Base-by-base conservation (phyloP, 2,113 vertebrate species). In the Dasyurus viverrinus region DNA sequence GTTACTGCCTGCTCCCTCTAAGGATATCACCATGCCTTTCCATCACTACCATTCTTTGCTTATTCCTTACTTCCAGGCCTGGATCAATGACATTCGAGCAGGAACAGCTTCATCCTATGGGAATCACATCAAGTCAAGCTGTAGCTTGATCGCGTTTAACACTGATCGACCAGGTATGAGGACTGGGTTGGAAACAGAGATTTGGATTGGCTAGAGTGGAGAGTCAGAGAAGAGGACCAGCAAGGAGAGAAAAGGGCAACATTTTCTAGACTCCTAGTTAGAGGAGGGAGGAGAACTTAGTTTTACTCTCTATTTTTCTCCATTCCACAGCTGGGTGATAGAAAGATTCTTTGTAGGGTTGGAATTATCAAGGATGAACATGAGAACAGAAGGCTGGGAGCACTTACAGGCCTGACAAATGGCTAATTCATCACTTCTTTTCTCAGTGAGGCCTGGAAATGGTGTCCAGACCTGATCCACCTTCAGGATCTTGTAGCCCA, bases 81-180 rank as follows among this genome's bases (percentile, higher is more conserved):
- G 99, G 99, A 99, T 99, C 54, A 97, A 96, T 94, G 98, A 98
- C 53, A 97, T 99, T 57, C 98, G 98, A 93, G 98, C 98, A 0
- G 99, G 98, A 91, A 98, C 99, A 0, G 10, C 98, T 25, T 6
- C 98, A 0, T 99, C 98, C 92, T 99, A 98, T 84, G 99, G 99
- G 54, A 99, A 98, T 98, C 99, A 99, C 0, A 99, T 99, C 97
- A 99, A 99, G 98, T 98, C 99, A 22, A 99, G 99, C 98, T 98
- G 99, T 97, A 97, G 91, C 94, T 98, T 99, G 94, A 98, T 99
- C 0, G 99, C 99, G 0, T 99, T 99, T 98, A 99, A 94, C 30
- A 97, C 99, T 0, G 99, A 99, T 90, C 98, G 98, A 0, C 96
- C 99, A 55, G 99, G 99, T 99, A 98, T 98, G 98, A 89, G 84